Conservation (phyloP, 2,888 invertebrate genomes). For the Phorcus lineatus region DNA sequence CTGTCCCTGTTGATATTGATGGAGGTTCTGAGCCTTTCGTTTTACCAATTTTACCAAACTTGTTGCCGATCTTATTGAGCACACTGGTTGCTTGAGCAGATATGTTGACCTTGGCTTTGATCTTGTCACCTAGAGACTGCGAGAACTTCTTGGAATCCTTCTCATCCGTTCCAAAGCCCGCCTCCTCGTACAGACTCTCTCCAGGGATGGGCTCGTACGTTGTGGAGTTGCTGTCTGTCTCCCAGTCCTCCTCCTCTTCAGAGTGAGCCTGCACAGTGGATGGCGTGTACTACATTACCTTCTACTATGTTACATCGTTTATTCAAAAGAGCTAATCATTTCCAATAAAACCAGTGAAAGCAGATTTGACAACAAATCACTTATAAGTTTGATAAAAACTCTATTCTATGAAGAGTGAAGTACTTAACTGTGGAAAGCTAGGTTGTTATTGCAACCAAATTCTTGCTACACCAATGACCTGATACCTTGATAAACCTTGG, state of each 20-base stretch:
- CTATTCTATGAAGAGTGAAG: too few relatives aligned
- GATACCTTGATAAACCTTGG: too few relatives aligned
- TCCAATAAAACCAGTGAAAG: not conserved
- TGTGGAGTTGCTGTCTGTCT: constrained; percentile 35
- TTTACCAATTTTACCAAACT: constrained; percentile 35
- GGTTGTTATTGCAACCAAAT: too few relatives aligned
- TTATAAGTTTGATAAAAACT: too few relatives aligned
- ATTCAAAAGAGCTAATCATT: too few relatives aligned
- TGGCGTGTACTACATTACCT: too few relatives aligned
- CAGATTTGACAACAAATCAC: too few relatives aligned
- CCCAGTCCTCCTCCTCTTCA: constrained; percentile 42
- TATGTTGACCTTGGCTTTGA: constrained; percentile 36
- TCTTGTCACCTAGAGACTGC: constrained; percentile 32
- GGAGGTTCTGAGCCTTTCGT: constrained; percentile 25
- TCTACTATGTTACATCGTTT: too few relatives aligned
- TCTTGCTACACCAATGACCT: too few relatives aligned
- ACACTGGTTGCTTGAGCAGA: constrained; percentile 37
- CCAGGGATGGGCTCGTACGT: constrained; percentile 38
- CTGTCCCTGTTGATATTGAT: constrained; percentile 46
- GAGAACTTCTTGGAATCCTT: not conserved
- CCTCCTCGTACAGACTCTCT: constrained; percentile 44
- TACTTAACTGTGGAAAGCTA: too few relatives aligned
- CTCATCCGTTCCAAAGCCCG: constrained; percentile 24
- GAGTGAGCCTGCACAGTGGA: constrained; percentile 26
- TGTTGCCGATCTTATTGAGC: constrained; percentile 35